These are phyloP conservation scores for Papilio dardanus DNA, from an alignment of 1,140 invertebrate species.

Conservation along the genomic window DNA sequence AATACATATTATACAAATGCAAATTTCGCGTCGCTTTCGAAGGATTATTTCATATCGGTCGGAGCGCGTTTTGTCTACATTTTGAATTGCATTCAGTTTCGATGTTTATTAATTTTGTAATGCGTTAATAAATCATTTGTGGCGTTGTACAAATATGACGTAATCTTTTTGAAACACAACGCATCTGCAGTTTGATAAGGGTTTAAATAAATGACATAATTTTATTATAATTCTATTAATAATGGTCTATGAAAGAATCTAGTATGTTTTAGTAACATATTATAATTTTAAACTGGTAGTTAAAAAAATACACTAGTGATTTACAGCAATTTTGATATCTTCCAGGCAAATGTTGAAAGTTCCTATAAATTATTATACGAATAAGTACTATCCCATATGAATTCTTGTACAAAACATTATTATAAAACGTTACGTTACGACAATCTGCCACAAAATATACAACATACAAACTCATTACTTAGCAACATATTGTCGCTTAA, in stretches of 20 bases:
- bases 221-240: not conserved
- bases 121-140: constrained; percentile 24
- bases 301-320: not conserved
- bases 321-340: not conserved
- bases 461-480: constrained; percentile 20
- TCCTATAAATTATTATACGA: not conserved
- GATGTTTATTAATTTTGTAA: constrained; percentile 23
- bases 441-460: not conserved
- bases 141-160: constrained; percentile 16
- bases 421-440: not conserved
- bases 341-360: not conserved
- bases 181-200: not conserved
- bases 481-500: constrained; percentile 31
- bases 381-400: not conserved
- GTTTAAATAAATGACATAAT: not conserved
- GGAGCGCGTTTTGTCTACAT: constrained; percentile 33
- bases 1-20: constrained; percentile 58
- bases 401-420: not conserved
- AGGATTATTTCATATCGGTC: constrained; percentile 40
- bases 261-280: too few relatives aligned
- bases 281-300: not conserved
- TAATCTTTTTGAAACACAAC: constrained; percentile 15
- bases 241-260: too few relatives aligned
- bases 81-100: constrained; percentile 6
- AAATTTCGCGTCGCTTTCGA: constrained; percentile 48